These are phyloP conservation scores for Myocastor coypus DNA, from an alignment of 2,113 vertebrate genomes.

Conservation along the genomic window DNA sequence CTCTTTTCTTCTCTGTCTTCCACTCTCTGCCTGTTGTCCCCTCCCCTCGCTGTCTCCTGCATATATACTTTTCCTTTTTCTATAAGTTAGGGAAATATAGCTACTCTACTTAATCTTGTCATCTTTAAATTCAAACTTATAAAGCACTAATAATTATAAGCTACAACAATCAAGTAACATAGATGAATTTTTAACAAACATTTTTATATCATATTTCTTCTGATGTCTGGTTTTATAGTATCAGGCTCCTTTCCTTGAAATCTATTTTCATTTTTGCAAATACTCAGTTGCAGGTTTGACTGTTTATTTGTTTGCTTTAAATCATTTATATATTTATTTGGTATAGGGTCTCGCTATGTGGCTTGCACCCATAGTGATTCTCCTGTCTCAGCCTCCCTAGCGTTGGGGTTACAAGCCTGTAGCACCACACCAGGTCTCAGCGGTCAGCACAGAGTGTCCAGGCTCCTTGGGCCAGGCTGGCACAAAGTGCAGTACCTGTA, in stretches of 20 bases:
- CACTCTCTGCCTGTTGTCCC: not conserved
- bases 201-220: not conserved
- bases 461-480: too few species aligned
- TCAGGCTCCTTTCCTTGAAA: slow-evolving; percentile 1
- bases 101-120: not conserved
- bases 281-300: not conserved
- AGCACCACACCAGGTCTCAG: too few species aligned
- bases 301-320: too few species aligned
- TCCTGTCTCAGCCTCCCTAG: too few species aligned
- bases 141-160: slow-evolving; percentile 35
- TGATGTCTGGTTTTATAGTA: not conserved
- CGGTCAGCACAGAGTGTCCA: too few species aligned
- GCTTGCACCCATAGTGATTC: too few species aligned
- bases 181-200: not conserved
- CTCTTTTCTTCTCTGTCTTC: not conserved
- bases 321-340: too few species aligned
- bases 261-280: slow-evolving; percentile 18
- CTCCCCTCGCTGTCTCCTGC: too few species aligned
- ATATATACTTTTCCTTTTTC: not conserved
- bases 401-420: too few species aligned
- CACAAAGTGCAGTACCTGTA: not conserved
- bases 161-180: not conserved
- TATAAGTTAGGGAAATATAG: slow-evolving; percentile 33
- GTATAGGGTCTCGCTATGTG: too few species aligned
- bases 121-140: slow-evolving; percentile 34